Evolutionary conservation across 2,797 vertebrate genomes (phyloP), one percentile per base, ranked within the genome.

Genomic region (Cephalopachus bancanus): DNA sequence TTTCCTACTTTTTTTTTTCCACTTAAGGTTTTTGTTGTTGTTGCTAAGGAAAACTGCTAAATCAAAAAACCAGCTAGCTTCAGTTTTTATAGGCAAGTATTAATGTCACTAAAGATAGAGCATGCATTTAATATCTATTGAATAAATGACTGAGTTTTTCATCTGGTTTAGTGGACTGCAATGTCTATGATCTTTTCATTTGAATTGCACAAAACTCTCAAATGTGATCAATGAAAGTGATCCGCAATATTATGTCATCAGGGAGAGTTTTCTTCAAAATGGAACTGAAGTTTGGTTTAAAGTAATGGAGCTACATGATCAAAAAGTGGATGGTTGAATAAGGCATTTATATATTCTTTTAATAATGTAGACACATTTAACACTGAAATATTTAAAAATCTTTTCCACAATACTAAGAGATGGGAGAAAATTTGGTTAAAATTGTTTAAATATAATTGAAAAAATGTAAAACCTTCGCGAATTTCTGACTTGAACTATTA

Each of bases 41-140:
- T 81, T 75, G 37, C 60, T 80, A 64, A 55, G 37, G 28, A 74
- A 96, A 96, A 84, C 53, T 28, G 65, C 44, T 74, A 93, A 92
- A 89, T 6, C 5, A 91, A n/a, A 83, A 93, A 93, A 81, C 1
- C 1, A 71, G 37, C 80, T 59, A 92, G 55, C 15, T 65, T 87
- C 11, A 80, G 14, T 28, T n/a, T 7, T 20, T n/a, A 87, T 24
- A 17, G 11, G 60, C 22, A 88, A 91, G 15, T 69, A 90, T 51
- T 94, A 26, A 91, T 33, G 11, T 16, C 17, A 30, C 33, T 71
- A 75, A 79, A 28, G 12, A 83, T 17, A 69, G 10, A 44, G 7
- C 53, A 59, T 8, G 1, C 17, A 75, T 14, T 91, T 64, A 84
- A 44, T 30, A 53, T 59, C 57, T 92, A 3, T 30, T 37, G 62